Base-by-base conservation (phyloP, 2,797 vertebrate genomes). In the Protonibea diacanthus region DNA sequence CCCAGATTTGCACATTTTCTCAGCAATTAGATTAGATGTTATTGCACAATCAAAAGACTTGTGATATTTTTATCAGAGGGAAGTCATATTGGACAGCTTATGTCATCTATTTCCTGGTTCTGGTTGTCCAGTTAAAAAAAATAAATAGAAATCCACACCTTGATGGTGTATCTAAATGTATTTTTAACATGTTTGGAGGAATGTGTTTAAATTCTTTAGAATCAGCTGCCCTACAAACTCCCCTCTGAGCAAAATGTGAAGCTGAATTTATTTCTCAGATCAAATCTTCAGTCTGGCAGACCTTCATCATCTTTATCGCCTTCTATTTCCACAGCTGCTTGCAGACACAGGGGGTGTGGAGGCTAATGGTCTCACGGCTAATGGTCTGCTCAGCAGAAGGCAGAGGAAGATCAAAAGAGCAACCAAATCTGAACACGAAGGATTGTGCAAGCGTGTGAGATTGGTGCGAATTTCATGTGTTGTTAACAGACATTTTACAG, bases 381-480 rank as follows among this genome's bases (percentile, higher is more conserved):
- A 47, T 53, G 73, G 77, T 76, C 68, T 82, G 76, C 40, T 15
- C 61, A 65, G 71, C 76, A 20, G 70, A 52, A 70, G 49, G 52
- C 63, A 51, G 59, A 59, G 61, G 67, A 66, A 81, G 80, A 83
- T 82, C 61, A 83, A 67, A 69, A 20, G 52, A 62, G 29, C 14
- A 13, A 14, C 51, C 27, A 0, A 14, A 77, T 68, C 14, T 51
- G 48, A 78, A 59, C 57, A 44, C 18, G 7, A 15, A 72, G 23
- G 25, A 67, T 20, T 48, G 40, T 29, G 47, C 27, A 21, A 71
- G 63, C 3, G 38, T 52, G 69, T 56, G 51, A 45, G 81, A 58
- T 33, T 61, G 44, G 59, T 74, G 51, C 6, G 42, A 55, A 74
- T 74, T 49, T 70, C 64, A 58, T 64, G 42, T 69, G 78, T 42